Percentiles rank a stretch among this genome's conserved stretches.
Conservation (phyloP, 53 echinoderm and acorn worm species). For the Zoroaster sp. region DNA sequence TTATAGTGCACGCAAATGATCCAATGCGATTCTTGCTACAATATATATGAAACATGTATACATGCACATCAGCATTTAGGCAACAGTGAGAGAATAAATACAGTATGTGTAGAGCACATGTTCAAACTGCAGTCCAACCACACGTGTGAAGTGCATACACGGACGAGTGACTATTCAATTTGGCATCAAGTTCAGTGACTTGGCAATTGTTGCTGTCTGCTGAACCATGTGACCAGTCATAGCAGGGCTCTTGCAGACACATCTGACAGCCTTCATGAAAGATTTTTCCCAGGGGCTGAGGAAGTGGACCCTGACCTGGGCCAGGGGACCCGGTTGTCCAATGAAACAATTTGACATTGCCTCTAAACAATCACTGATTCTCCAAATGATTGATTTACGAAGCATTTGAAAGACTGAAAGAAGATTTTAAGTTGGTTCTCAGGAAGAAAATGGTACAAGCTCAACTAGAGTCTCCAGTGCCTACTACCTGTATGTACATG, state of each 20-base stretch:
- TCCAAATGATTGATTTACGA: neutral
- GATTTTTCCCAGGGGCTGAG: neutral
- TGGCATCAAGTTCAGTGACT: conserved; percentile 11
- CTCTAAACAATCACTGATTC: neutral
- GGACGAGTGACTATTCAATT: conserved; percentile 1
- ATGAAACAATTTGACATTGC: conserved; percentile 19
- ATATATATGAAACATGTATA: no score
- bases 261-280: neutral
- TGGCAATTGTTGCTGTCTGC: neutral
- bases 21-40: no score
- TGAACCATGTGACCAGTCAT: neutral
- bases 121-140: neutral
- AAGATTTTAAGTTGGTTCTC: neutral
- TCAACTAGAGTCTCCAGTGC: neutral
- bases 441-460: neutral
- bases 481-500: neutral
- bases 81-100: no score
- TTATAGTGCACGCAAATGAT: no score
- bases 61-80: no score
- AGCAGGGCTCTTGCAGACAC: neutral
- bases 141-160: neutral
- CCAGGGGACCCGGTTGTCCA: neutral
- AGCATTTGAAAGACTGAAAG: neutral
- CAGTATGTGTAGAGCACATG: neutral
- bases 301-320: neutral